phyloP scores from a whole-genome alignment of 2,888 invertebrate species.

The Nipponacmea schrenckii region DNA sequence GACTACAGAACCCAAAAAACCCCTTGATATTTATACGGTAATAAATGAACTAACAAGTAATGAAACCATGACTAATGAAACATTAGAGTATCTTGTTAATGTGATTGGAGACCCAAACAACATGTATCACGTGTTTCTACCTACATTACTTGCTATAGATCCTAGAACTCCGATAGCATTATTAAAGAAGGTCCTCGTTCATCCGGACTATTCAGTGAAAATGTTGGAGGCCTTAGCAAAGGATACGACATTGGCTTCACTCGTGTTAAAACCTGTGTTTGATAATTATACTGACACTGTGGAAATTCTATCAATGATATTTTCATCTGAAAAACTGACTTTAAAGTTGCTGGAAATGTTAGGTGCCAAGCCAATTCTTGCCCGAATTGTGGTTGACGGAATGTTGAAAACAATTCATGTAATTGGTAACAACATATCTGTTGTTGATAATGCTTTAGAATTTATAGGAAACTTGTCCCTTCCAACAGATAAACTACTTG shows the following conservation, averaged over 20 bases:
- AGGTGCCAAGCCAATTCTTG: not conserved
- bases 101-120: not conserved
- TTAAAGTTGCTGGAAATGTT: not conserved
- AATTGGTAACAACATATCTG: not conserved
- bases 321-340: not conserved
- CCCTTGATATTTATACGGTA: not conserved
- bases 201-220: not conserved
- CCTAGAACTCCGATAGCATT: not conserved
- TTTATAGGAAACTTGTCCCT: not conserved
- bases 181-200: not conserved
- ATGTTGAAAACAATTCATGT: too few relatives aligned
- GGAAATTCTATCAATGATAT: not conserved
- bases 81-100: not conserved
- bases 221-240: not conserved
- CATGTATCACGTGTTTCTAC: not conserved
- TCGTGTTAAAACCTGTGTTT: not conserved
- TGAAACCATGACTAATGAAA: not conserved
- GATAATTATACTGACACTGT: not conserved
- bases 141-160: not conserved
- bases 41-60: not conserved
- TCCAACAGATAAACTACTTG: not conserved
- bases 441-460: not conserved
- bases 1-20: not conserved
- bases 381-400: not conserved
- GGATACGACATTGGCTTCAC: not conserved